Percentiles rank a stretch among this genome's conserved stretches.
Evolutionary conservation across 2,113 vertebrate species (phyloP).

Genomic region (Stomatorhinus ivindoensis): DNA sequence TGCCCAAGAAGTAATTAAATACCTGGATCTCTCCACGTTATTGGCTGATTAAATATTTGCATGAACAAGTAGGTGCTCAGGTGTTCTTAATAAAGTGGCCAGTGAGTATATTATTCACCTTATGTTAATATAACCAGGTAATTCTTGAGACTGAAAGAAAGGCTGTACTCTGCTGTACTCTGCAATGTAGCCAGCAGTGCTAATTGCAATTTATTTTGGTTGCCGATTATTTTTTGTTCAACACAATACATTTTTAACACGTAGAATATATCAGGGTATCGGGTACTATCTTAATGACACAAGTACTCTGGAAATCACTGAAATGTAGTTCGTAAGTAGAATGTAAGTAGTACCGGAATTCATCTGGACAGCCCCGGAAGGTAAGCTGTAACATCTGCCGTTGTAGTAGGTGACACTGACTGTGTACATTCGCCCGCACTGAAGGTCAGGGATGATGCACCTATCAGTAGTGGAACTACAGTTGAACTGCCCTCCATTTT

Average conservation of each 20-base stretch:
- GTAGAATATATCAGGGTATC: neutral
- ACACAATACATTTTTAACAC: neutral
- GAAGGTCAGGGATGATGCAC: conserved; percentile 43
- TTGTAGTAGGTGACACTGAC: conserved; percentile 42
- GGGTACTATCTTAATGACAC: neutral
- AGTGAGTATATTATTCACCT: neutral
- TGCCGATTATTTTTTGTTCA: neutral
- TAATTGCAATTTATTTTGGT: neutral
- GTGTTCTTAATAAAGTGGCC: neutral
- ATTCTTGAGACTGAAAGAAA: neutral
- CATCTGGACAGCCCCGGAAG: conserved; percentile 42
- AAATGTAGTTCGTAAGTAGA: neutral
- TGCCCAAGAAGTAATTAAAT: too few relatives aligned
- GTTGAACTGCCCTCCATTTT: conserved; percentile 28
- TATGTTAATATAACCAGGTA: neutral
- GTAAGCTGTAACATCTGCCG: conserved; percentile 40
- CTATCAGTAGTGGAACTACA: conserved; percentile 47
- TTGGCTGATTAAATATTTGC: neutral
- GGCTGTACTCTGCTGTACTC: neutral
- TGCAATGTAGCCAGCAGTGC: neutral
- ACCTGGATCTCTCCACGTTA: too few relatives aligned
- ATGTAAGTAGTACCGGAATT: conserved; percentile 42
- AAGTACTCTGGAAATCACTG: neutral
- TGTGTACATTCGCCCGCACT: conserved; percentile 47
- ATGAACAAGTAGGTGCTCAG: neutral